Evolutionary conservation across 2,113 vertebrate genomes (phyloP), one percentile per base, ranked within the genome.

Genomic region (Acanthisitta chloris): DNA sequence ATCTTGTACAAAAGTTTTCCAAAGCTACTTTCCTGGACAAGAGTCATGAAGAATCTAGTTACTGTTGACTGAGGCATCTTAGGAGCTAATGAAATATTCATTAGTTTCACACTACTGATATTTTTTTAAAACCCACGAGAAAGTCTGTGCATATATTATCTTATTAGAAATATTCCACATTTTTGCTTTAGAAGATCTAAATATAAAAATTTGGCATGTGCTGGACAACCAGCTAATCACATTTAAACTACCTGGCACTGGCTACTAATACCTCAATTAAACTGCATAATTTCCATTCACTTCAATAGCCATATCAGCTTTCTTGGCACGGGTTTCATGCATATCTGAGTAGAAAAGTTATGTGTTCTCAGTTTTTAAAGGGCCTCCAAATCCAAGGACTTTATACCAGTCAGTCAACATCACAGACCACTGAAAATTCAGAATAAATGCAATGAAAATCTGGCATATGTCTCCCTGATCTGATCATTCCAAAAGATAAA

Each of bases 1-100:
- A 83, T 49, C 42, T 66, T 70, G 71, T 55, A 74, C 24, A 51
- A 2, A 81, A 91, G 81, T 79, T 89, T 87, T 81, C 57, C 57
- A 67, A 71, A 79, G 36, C 77, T 91, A 72, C 46, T 62, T 81
- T 89, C 67, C 77, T 46, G 86, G 81, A 91, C 81, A 89, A 91
- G 49, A 94, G 25, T 83, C 12, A 2, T 28, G 64, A 94, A 26
- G 54, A 86, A 94, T 57, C n/a, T 69, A 89, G 84, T 59, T 87
- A 81, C 78, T 74, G 84, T 51, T 91, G 81, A 94, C 58, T 91
- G 52, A 93, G 36, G 70, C 73, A 87, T 94, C 78, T 87, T 61
- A 71, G 57, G 45, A 93, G 43, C 40, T 81, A 87, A 85, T 95
- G 87, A 89, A 96, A 95, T 92, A 96, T 92, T 95, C 86, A 95